Evolutionary conservation across 2,797 vertebrate genomes (phyloP).

Genomic region (Leuciscus waleckii): DNA sequence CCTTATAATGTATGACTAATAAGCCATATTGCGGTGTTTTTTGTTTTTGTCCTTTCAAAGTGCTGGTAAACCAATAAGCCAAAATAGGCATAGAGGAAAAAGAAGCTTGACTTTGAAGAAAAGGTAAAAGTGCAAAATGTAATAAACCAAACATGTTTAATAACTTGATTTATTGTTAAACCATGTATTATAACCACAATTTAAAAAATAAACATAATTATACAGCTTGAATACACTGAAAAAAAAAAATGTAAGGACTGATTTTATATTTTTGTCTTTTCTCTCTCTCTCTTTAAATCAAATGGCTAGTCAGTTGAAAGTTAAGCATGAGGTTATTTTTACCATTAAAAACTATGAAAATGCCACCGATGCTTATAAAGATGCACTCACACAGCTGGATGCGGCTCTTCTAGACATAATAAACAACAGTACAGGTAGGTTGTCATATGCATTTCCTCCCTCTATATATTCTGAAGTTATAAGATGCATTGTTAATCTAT

Average conservation of each 20-base stretch:
- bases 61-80: fast-evolving
- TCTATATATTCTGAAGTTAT: background rate
- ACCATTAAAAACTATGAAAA: constrained; percentile 6
- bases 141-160: background rate
- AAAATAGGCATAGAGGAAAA: background rate
- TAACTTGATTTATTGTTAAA: background rate
- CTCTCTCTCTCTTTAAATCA: background rate
- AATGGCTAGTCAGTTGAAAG: constrained; percentile 29
- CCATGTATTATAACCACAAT: background rate
- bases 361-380: fast-evolving
- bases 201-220: background rate
- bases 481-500: background rate
- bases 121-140: background rate
- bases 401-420: fast-evolving
- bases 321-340: constrained; percentile 50
- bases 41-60: background rate
- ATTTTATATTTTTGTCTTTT: background rate
- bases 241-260: too few relatives aligned
- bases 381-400: fast-evolving
- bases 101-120: background rate
- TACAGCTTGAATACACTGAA: background rate
- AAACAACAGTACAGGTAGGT: background rate
- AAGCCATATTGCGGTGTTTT: background rate
- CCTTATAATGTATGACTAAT: background rate
- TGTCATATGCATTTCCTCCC: background rate